A percentile compares a stretch with the other conserved stretches of the same genome.
Evolutionary conservation across 1,140 invertebrate genomes (phyloP).

Genomic region (Chymomyza costata): DNA sequence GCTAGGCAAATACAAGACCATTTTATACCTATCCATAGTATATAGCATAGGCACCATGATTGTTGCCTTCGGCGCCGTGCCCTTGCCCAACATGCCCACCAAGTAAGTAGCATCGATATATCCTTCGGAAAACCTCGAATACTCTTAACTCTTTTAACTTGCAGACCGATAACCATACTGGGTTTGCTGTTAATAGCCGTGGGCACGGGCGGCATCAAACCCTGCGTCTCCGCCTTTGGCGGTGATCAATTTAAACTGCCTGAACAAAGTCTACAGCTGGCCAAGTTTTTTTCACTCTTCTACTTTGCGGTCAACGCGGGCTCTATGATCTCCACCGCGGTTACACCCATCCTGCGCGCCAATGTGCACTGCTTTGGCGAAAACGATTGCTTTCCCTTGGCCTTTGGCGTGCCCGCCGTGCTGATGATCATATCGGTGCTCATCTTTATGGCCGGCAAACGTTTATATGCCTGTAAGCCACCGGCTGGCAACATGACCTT

Average conservation of each 20-base stretch:
- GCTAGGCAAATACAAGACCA: conserved; percentile 89
- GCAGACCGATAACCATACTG: conserved; percentile 83
- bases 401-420: conserved; percentile 92
- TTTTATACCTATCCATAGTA: conserved; percentile 90
- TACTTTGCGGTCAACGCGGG: conserved; percentile 96
- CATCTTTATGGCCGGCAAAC: conserved; percentile 87
- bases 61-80: conserved; percentile 83
- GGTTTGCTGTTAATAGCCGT: conserved; percentile 90
- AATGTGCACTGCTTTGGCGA: conserved; percentile 89
- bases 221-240: conserved; percentile 97
- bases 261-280: conserved; percentile 84
- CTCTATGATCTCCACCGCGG: conserved; percentile 90
- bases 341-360: conserved; percentile 91
- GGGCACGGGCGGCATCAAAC: conserved; percentile 97
- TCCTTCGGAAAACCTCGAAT: too few relatives aligned
- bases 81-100: conserved; percentile 77
- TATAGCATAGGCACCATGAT: conserved; percentile 91
- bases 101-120: conserved; percentile 80
- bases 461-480: conserved; percentile 84
- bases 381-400: conserved; percentile 90
- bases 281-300: conserved; percentile 93
- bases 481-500: conserved; percentile 90
- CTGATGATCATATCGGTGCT: conserved; percentile 91
- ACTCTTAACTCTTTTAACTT: neutral
- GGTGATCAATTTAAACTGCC: conserved; percentile 95